phyloP scores from a whole-genome alignment of 2,888 invertebrate species.

The Acleris emargana region DNA sequence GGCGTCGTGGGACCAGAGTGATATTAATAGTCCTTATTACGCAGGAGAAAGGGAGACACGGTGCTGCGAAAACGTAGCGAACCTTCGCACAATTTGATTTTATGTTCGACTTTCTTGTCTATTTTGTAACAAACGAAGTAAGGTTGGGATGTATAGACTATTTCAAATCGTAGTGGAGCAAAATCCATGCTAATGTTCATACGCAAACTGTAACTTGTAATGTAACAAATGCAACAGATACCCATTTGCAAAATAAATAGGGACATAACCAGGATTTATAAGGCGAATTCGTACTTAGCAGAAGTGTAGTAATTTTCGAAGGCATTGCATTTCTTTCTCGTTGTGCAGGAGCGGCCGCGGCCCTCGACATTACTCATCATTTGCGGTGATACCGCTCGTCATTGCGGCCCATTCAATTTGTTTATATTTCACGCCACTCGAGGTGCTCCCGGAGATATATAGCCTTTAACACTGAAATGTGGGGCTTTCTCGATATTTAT shows the following conservation, averaged over 20 bases:
- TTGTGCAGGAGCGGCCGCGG: conserved; percentile 25
- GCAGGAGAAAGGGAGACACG: conserved; percentile 18
- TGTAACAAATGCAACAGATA: conserved; percentile 23
- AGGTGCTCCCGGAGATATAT: conserved; percentile 73
- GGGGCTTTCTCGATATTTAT: conserved; percentile 77
- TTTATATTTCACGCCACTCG: conserved; percentile 81
- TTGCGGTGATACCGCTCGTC: conserved; percentile 73
- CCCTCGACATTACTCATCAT: conserved; percentile 75
- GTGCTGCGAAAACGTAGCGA: conserved; percentile 46
- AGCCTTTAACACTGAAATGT: conserved; percentile 76
- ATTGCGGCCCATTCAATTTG: conserved; percentile 79
- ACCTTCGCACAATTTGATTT: not conserved
- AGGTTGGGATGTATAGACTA: no score
- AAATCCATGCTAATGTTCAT: conserved; percentile 8
- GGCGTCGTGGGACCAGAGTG: conserved; percentile 68
- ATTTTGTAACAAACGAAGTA: no score
- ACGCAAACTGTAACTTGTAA: conserved; percentile 17
- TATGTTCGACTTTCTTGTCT: not conserved
- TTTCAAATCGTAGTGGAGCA: not conserved
- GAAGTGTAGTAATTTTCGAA: conserved; percentile 27
- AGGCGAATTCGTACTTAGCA: conserved; percentile 26
- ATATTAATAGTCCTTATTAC: conserved; percentile 67
- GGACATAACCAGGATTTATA: conserved; percentile 28
- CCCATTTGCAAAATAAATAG: conserved; percentile 29
- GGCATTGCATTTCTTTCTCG: conserved; percentile 24